Base-by-base conservation (phyloP, 2,888 invertebrate genomes). In the Tricholauxania praeusta region DNA sequence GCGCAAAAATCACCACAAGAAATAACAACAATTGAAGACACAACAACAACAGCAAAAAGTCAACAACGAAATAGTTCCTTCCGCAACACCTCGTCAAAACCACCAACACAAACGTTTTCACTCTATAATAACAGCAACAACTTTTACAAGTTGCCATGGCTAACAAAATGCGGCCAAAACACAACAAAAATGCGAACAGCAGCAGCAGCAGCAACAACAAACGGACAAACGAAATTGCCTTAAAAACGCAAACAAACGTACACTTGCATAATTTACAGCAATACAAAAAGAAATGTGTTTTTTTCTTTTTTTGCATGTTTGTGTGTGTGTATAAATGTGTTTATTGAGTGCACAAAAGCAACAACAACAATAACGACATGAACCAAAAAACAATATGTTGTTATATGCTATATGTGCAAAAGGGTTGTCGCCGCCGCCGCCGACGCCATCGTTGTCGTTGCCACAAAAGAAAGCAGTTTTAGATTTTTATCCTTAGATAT, bases 391-490 rank as follows among this genome's bases (percentile, higher is more conserved):
- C 32, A 39, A 39, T 39, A 39, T 39, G 39, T 39, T 39, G 39
- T 39, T 39, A 39, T 39, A 39, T 39, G 39, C 3, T 28, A 28
- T 39, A 4, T 10, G 5, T 8, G 8, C 6, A 63, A 47, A 39
- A 59, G 39, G 63, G 63, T 63, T 69, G 69, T 49, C 28, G 62
- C 59, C 59, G 74, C 77, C 67, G 52, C 32, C 62, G 69, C 55
- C 28, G 62, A 51, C 64, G 74, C 78, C 67, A 52, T 53, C 39
- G 63, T 62, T 59, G 68, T 49, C 17, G 53, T 52, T 60, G 74
- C 78, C 67, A 53, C 53, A 32, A 70, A 62, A 62, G 51, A 62
- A 64, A 64, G n/a, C 19, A 51, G 28, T 64, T 64, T 48, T 64
- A 64, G 64, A 64, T 64, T 49, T 64, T 64, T 48, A 64, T 64